Percentiles rank a stretch among this genome's conserved stretches.
These are phyloP conservation scores for Calameuta filiformis DNA, from an alignment of 2,888 invertebrate species.

Conservation along the genomic window DNA sequence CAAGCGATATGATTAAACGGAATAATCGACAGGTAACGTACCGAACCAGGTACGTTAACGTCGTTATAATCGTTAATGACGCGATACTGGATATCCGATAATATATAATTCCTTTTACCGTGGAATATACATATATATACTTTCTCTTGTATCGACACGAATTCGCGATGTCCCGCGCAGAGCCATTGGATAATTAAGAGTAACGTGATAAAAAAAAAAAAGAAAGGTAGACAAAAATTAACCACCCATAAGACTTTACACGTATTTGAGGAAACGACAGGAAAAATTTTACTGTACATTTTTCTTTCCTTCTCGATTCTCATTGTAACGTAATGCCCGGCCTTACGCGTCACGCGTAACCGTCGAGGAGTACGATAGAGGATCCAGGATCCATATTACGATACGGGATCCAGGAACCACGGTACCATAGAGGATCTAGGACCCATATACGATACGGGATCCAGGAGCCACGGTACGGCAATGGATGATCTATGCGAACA, in stretches of 20 bases:
- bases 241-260: neutral
- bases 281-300: neutral
- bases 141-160: too few species aligned
- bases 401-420: neutral
- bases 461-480: slow-evolving; percentile 25
- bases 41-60: too few species aligned
- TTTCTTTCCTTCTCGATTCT: neutral
- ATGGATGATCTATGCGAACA: slow-evolving; percentile 38
- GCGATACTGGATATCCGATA: neutral
- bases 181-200: too few species aligned
- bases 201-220: too few species aligned
- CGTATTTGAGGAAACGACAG: neutral
- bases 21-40: slow-evolving; percentile 19
- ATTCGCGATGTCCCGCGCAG: too few species aligned
- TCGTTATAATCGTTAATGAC: slow-evolving; percentile 17
- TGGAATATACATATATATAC: too few species aligned
- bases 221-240: neutral
- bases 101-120: slow-evolving; percentile 25
- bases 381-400: too few species aligned
- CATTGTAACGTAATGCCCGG: neutral
- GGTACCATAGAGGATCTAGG: neutral
- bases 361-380: neutral
- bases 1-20: slow-evolving; percentile 17
- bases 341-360: neutral
- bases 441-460: neutral